Percentiles rank a stretch among this genome's conserved stretches.
Conservation (phyloP, 2,113 vertebrate genomes). For the Corydoras sp. region DNA sequence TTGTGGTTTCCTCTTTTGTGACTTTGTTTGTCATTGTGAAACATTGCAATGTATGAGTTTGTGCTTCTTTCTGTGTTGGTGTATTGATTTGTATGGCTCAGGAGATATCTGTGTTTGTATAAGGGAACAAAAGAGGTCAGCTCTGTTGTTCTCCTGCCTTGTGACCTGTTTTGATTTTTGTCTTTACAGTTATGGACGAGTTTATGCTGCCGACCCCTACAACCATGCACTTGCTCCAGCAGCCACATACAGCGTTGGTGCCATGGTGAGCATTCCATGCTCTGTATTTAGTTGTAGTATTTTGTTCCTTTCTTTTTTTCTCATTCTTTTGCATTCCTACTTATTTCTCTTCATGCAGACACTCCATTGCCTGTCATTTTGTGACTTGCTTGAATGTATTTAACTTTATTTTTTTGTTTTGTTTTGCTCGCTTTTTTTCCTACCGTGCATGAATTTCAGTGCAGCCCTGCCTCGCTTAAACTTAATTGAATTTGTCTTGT, state of each 20-base stretch:
- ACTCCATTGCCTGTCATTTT: constrained; percentile 34
- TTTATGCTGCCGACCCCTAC: constrained; percentile 99
- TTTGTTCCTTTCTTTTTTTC: constrained; percentile 29
- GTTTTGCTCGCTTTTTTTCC: constrained; percentile 24
- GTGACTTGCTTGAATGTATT: constrained; percentile 23
- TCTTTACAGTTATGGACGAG: constrained; percentile 93
- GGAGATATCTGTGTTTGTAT: constrained; percentile 12
- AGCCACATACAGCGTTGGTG: constrained; percentile 98
- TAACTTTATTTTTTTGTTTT: constrained; percentile 12
- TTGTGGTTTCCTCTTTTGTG: constrained; percentile 35
- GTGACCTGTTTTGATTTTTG: constrained; percentile 45
- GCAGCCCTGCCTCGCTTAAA: constrained; percentile 79
- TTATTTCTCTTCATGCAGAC: constrained; percentile 12
- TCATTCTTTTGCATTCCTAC: constrained; percentile 33
- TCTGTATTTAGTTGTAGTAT: too few relatives aligned
- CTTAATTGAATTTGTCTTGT: constrained; percentile 94
- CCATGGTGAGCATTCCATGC: constrained; percentile 79
- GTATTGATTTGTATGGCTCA: constrained; percentile 21
- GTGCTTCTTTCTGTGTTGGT: constrained; percentile 26
- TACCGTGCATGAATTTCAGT: constrained; percentile 64
- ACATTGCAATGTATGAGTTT: constrained; percentile 31
- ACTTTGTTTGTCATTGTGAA: constrained; percentile 28
- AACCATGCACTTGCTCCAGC: constrained; percentile 98
- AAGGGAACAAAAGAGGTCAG: neutral
- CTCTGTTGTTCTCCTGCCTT: constrained; percentile 4